phyloP scores from a whole-genome alignment of 2,797 vertebrate species.

The Malacoraja senta region DNA sequence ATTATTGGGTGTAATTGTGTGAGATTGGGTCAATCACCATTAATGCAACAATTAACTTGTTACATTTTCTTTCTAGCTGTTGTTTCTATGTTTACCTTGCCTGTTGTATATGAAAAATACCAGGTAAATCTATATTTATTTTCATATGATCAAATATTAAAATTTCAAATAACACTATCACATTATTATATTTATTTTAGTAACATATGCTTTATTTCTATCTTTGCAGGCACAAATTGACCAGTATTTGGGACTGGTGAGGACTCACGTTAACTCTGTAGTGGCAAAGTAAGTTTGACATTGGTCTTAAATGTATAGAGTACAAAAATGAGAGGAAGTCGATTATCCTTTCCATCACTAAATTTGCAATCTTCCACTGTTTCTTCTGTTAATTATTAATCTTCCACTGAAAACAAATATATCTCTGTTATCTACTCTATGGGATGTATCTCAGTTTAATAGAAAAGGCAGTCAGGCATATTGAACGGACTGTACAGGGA shows the following conservation, averaged over 20 bases:
- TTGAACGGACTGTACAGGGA: not conserved
- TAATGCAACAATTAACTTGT: conserved; percentile 21
- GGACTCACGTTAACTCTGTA: conserved; percentile 90
- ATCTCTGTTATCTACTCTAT: not conserved
- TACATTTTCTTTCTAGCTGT: conserved; percentile 66
- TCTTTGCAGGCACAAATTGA: conserved; percentile 85
- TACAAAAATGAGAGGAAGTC: too few species aligned
- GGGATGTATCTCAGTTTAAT: not conserved
- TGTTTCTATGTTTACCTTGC: conserved; percentile 95
- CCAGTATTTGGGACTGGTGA: conserved; percentile 92
- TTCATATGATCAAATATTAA: not conserved
- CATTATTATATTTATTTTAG: not conserved
- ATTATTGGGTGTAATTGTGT: not conserved
- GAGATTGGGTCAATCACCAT: not conserved
- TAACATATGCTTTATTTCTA: conserved; percentile 38
- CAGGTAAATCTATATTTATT: conserved; percentile 67
- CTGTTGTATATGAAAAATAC: conserved; percentile 95
- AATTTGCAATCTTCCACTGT: not conserved
- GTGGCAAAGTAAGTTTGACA: conserved; percentile 85
- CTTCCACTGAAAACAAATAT: not conserved
- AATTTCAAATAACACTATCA: not conserved
- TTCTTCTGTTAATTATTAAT: not conserved
- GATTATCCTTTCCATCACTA: not conserved
- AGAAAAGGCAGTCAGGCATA: not conserved
- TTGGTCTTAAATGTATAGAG: not conserved